Percentiles rank a stretch among this genome's conserved stretches.
These are phyloP conservation scores for Anastatus disparis DNA, from an alignment of 1,140 invertebrate species.

Conservation along the genomic window DNA sequence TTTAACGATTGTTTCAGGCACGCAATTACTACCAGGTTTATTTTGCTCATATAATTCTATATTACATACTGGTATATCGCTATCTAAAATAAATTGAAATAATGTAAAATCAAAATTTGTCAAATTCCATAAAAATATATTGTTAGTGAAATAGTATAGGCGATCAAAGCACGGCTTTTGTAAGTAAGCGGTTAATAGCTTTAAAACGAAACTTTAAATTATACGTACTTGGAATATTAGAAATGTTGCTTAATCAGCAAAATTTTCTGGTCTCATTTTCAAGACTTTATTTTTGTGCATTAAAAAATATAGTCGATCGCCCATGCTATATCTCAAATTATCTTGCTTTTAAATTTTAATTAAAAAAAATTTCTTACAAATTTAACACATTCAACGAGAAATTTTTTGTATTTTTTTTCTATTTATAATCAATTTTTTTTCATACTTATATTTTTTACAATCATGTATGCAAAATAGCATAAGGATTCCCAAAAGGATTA, in stretches of 20 bases:
- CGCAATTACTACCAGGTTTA: conserved; percentile 70
- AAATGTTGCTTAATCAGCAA: conserved; percentile 19
- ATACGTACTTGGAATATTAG: conserved; percentile 8
- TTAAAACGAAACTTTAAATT: conserved; percentile 13
- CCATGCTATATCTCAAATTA: conserved; percentile 7
- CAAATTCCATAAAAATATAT: conserved; percentile 33
- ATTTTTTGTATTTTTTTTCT: too few relatives aligned
- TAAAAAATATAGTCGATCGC: conserved; percentile 15
- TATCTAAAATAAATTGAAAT: conserved; percentile 60
- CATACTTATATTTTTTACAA: too few relatives aligned
- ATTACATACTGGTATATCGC: conserved; percentile 70
- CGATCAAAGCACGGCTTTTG: conserved; percentile 14
- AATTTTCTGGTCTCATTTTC: conserved; percentile 26
- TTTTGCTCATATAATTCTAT: conserved; percentile 58
- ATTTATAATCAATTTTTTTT: not conserved
- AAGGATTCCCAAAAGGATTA: not conserved
- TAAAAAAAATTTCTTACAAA: not conserved
- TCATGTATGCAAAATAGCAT: too few relatives aligned
- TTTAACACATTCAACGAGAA: too few relatives aligned
- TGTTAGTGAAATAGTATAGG: conserved; percentile 35
- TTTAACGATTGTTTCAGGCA: conserved; percentile 69
- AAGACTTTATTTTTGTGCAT: conserved; percentile 8
- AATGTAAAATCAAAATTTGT: conserved; percentile 44
- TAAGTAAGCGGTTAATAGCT: conserved; percentile 33
- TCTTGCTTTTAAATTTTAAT: conserved; percentile 11